Base-by-base conservation (phyloP, 2,888 invertebrate species). In the Hydrotaea diabolus region DNA sequence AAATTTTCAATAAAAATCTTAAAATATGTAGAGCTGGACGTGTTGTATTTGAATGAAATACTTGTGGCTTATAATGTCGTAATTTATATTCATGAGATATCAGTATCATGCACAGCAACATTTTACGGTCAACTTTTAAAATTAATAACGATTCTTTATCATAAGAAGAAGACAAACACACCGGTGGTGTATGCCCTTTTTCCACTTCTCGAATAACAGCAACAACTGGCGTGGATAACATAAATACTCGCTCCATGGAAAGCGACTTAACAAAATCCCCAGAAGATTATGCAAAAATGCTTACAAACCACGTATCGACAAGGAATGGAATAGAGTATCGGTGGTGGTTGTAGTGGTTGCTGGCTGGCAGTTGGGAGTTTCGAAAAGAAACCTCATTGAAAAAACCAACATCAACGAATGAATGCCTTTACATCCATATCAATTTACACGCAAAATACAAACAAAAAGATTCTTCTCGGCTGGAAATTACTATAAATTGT, bases 231-330 rank as follows among this genome's bases (percentile, higher is more conserved):
- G 39, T 39, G 39, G 39, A 69, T 46, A 31, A 23, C 11, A 46
- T 19, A 23, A 46, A 39, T 39, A 11, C 1, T 39, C 23, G 23
- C 9, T 13, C 21, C 21, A 69, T 26, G 15, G n/a, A 46, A 46
- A 15, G 5, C 21, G n/a, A 0, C 43, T 49, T n/a, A 76, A 53
- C 7, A 49, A 15, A 43, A 55, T 31, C n/a, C 26, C 0, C 72
- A 39, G 39, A 39, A 64, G 76, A 77, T 77, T 81, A 81, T 77
- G 76, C 43, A 77, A 72, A 77, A 72, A 39, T 76, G 26, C 49
- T 46, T 53, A 49, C 39, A 53, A 39, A 11, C 39, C 31, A 59
- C 57, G 46, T 80, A 72, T 49, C 62, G 55, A 21, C 39, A 31
- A 4, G 31, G 31, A 2, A 31, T 31, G 31, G 2, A 31, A 7